These are phyloP conservation scores for Nanger granti DNA, from an alignment of 2,113 vertebrate species.

Conservation along the genomic window DNA sequence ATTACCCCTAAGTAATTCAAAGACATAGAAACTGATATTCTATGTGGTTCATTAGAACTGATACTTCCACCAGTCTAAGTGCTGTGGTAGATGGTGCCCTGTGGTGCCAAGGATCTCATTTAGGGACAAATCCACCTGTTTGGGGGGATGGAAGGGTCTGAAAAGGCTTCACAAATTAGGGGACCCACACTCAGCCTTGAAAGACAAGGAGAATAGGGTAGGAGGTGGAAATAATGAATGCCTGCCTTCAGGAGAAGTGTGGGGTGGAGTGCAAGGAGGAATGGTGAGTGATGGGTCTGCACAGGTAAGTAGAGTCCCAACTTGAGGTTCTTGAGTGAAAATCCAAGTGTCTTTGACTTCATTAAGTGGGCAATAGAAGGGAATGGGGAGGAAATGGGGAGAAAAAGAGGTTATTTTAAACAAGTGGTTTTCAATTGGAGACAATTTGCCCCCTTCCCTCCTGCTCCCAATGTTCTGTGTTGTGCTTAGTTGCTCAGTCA, in stretches of 20 bases:
- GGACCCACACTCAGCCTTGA: not conserved
- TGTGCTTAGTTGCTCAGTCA: not conserved
- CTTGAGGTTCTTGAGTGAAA: not conserved
- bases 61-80: not conserved
- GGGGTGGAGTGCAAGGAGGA: not conserved
- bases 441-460: not conserved
- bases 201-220: not conserved
- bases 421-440: not conserved
- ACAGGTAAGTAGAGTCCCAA: not conserved
- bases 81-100: not conserved
- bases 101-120: not conserved
- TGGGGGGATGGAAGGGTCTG: not conserved
- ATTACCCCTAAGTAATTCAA: not conserved
- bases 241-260: not conserved
- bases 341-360: not conserved
- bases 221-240: not conserved
- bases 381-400: not conserved
- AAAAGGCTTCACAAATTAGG: not conserved
- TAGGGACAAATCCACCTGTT: not conserved
- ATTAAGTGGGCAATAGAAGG: not conserved
- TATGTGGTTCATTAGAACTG: not conserved
- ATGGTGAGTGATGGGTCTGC: fast-evolving
- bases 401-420: not conserved
- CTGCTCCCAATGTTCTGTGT: not conserved
- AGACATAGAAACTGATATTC: not conserved